Evolutionary conservation across 2,113 vertebrate species (phyloP).

Genomic region (Colius striatus): DNA sequence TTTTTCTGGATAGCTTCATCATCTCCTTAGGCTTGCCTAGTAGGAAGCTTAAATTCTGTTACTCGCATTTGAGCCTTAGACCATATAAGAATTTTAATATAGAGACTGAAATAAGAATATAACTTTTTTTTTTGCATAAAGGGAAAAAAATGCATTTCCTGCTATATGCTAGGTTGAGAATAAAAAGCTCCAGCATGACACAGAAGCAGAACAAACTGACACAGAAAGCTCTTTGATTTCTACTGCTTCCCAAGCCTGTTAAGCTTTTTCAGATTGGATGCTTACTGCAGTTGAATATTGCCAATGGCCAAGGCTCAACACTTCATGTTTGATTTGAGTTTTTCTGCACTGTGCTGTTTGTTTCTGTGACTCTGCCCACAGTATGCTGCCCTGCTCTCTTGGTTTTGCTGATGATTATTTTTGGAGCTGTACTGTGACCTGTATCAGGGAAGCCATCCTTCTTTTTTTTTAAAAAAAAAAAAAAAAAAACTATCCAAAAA

Average conservation of each 20-base stretch:
- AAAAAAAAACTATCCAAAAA: no score
- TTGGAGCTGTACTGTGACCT: slow-evolving; percentile 15
- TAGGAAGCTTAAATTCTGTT: neutral
- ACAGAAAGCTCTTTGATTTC: neutral
- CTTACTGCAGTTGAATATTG: neutral
- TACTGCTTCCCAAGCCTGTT: neutral
- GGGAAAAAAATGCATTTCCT: neutral
- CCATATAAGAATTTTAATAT: neutral
- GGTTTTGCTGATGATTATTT: neutral
- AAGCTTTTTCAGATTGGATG: neutral
- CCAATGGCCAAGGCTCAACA: neutral
- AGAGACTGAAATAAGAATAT: neutral
- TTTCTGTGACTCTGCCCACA: neutral
- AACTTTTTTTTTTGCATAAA: neutral
- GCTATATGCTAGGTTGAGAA: neutral
- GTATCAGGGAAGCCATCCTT: neutral
- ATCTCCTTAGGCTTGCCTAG: neutral
- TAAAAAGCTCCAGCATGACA: neutral
- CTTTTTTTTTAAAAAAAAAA: neutral
- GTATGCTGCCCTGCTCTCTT: neutral
- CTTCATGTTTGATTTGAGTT: neutral
- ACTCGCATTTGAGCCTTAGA: neutral
- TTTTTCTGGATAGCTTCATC: neutral
- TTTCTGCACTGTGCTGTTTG: neutral
- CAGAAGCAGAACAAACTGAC: neutral